Evolutionary conservation across 2,113 vertebrate genomes (phyloP).

Genomic region (Platysternon megacephalum): DNA sequence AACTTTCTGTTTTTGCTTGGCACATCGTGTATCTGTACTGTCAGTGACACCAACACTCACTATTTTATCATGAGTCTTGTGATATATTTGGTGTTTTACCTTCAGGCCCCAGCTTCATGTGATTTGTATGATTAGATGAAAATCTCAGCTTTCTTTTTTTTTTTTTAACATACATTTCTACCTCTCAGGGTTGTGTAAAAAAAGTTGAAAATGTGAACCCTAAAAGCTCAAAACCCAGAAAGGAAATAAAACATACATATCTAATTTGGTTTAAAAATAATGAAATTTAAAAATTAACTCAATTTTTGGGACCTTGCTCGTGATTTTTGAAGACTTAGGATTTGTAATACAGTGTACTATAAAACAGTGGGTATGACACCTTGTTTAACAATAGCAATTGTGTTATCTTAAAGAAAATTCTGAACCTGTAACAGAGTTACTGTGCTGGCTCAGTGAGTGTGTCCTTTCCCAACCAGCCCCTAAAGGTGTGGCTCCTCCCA

Average conservation of each 20-base stretch:
- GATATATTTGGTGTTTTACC: background rate
- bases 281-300: background rate
- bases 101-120: background rate
- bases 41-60: background rate
- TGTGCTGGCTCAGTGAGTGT: background rate
- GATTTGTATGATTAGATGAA: too few relatives aligned
- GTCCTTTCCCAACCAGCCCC: background rate
- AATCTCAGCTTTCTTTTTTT: too few relatives aligned
- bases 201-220: too few relatives aligned
- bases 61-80: background rate
- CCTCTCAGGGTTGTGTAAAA: too few relatives aligned
- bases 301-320: background rate
- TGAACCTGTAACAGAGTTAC: background rate
- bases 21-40: background rate
- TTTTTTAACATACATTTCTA: too few relatives aligned
- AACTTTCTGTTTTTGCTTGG: background rate
- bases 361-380: background rate
- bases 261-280: background rate
- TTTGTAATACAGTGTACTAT: background rate
- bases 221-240: too few relatives aligned
- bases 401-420: background rate
- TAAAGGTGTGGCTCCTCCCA: too few relatives aligned
- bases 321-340: too few relatives aligned
- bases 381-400: background rate
- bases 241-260: too few relatives aligned